Percentiles rank a stretch among this genome's conserved stretches.
Evolutionary conservation across 2,888 invertebrate species (phyloP).

Genomic region (Crepidodera aurea): DNA sequence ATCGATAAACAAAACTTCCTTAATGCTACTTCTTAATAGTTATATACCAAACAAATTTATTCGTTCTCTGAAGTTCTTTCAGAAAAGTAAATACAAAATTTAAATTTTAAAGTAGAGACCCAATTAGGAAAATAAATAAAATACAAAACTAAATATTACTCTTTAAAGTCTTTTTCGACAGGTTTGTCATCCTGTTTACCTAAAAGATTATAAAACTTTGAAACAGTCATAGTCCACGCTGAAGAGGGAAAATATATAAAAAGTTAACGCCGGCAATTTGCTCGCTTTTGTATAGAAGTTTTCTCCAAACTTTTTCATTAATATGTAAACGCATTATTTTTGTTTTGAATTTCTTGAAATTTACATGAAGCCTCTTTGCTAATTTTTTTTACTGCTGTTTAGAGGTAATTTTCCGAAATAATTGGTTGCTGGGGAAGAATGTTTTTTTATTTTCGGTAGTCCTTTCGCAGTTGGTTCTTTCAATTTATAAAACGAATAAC

Average conservation of each 20-base stretch:
- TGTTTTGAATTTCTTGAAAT: conserved; percentile 24
- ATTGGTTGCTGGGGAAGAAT: neutral
- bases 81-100: neutral
- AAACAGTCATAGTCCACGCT: neutral
- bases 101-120: neutral
- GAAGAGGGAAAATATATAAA: conserved; percentile 7
- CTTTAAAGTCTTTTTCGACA: neutral
- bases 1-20: too few species aligned
- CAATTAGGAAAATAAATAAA: neutral
- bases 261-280: conserved; percentile 21
- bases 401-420: conserved; percentile 17
- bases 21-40: too few species aligned
- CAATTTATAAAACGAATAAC: neutral
- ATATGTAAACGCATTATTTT: conserved; percentile 28
- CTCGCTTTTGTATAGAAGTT: conserved; percentile 14
- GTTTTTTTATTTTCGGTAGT: neutral
- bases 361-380: conserved; percentile 11
- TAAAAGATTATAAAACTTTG: conserved; percentile 20
- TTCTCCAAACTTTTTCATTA: conserved; percentile 23
- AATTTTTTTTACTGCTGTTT: conserved; percentile 19
- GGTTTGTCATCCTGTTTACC: conserved; percentile 22
- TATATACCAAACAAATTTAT: too few species aligned
- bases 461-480: neutral
- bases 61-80: too few species aligned
- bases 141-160: conserved; percentile 1